A percentile compares a stretch with the other conserved stretches of the same genome.
Conservation (phyloP, 92 coral and sea anemone genomes). For the Palythoa heliodiscus region DNA sequence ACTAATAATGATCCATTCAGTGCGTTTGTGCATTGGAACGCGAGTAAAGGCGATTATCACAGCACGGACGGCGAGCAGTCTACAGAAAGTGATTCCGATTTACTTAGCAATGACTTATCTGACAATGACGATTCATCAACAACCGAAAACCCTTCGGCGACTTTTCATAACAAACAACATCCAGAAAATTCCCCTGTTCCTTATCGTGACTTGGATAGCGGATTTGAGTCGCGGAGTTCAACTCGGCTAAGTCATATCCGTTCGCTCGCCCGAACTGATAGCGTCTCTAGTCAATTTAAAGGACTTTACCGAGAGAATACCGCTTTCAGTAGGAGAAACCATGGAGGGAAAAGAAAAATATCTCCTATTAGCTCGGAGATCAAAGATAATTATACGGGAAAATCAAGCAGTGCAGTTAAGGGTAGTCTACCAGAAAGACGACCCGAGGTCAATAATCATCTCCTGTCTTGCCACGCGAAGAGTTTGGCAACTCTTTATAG, state of each 20-base stretch:
- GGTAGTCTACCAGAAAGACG: not conserved
- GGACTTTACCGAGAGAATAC: slow-evolving; percentile 6
- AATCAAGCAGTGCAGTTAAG: not conserved
- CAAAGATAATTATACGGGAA: not conserved
- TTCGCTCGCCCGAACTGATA: slow-evolving; percentile 51
- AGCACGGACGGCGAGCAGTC: slow-evolving; percentile 56
- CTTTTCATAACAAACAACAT: slow-evolving; percentile 35
- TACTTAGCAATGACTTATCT: slow-evolving; percentile 47
- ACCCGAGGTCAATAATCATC: slow-evolving; percentile 16
- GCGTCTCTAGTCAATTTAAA: not conserved
- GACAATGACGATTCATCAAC: slow-evolving; percentile 49
- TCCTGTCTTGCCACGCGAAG: slow-evolving; percentile 6
- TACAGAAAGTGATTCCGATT: slow-evolving; percentile 40
- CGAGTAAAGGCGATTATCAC: not conserved
- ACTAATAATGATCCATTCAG: slow-evolving; percentile 63
- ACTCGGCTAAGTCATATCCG: slow-evolving; percentile 72
- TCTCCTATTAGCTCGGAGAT: not conserved
- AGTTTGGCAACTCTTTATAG: slow-evolving; percentile 15
- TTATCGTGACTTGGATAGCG: slow-evolving; percentile 72
- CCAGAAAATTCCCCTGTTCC: slow-evolving; percentile 40
- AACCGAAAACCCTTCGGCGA: slow-evolving; percentile 3
- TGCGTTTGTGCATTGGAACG: slow-evolving; percentile 56
- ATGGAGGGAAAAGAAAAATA: not conserved
- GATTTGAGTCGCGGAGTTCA: slow-evolving; percentile 48
- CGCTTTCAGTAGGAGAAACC: not conserved